Evolutionary conservation across 2,797 vertebrate genomes (phyloP), one percentile per base, ranked within the genome.

Genomic region (Protonibea diacanthus): DNA sequence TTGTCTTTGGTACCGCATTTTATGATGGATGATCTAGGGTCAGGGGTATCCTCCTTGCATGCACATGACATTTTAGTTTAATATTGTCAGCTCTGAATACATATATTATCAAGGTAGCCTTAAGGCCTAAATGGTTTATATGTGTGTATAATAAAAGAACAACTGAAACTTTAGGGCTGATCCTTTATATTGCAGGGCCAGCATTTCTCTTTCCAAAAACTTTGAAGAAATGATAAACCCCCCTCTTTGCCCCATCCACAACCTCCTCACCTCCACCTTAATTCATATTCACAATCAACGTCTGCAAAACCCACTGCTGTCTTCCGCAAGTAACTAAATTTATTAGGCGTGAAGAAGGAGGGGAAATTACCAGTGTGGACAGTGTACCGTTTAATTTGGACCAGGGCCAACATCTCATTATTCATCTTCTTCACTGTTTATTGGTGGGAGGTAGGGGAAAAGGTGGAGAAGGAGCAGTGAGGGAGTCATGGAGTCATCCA

Each of bases 381-480:
- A 4, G 33, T 70, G 59, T 71, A 78, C 76, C 60, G 3, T 77
- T 90, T 84, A 84, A 90, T 90, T 89, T 84, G 84, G 67, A 88
- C 58, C 84, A 42, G 67, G 57, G 80, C 84, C 84, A 82, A 67
- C 83, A 56, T 85, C 76, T 88, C 86, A 90, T 92, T 91, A 90
- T 89, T 92, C 80, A 80, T 70, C 73, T 51, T 81, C 60, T 76
- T 79, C 3, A 11, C 51, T 87, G 85, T 91, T 86, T 88, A 86
- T 82, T 85, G 83, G 80, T 68, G 68, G 81, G 48, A 58, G 44
- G 20, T 29, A 55, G 40, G 64, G 14, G 33, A 72, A 63, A 48
- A 74, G 69, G 64, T 69, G 71, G 60, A 71, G 59, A 64, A 71
- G 62, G 70, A 75, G 79, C 61, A 76, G 64, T 63, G 38, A n/a